These are phyloP conservation scores for Ostrea denselamellosa DNA, from an alignment of 1,140 invertebrate species.

Conservation along the genomic window DNA sequence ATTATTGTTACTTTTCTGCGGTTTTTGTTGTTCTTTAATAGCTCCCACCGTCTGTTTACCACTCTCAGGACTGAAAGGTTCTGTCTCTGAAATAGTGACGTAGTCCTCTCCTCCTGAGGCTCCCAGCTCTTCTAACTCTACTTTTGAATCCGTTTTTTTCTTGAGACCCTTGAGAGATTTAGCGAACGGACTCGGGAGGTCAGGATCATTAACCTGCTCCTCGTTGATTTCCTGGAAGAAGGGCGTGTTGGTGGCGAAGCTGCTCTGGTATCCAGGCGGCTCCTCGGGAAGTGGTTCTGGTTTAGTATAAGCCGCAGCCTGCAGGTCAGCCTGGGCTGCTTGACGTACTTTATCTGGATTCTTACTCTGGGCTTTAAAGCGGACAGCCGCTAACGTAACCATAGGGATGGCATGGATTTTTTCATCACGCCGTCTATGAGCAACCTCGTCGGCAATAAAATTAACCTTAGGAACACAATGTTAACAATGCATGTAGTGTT, in stretches of 20 bases:
- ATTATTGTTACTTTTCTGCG: not conserved
- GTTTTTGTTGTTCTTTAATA: not conserved
- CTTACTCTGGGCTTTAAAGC: not conserved
- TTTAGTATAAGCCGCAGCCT: not conserved
- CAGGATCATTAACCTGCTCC: not conserved
- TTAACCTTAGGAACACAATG: constrained; percentile 16
- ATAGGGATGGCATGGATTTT: not conserved
- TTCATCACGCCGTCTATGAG: constrained; percentile 1
- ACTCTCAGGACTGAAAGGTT: not conserved
- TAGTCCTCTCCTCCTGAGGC: not conserved
- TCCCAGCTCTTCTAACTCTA: not conserved
- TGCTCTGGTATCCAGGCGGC: not conserved
- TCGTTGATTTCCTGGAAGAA: not conserved
- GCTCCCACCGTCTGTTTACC: not conserved
- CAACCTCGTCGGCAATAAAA: not conserved
- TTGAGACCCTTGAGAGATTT: constrained; percentile 1
- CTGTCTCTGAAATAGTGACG: not conserved
- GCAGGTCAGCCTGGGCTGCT: not conserved
- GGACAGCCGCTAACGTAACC: not conserved
- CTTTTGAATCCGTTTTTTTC: not conserved
- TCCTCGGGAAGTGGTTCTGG: not conserved
- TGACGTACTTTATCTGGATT: not conserved
- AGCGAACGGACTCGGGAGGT: not conserved
- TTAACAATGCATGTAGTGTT: not conserved
- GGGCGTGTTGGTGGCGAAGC: not conserved